Evolutionary conservation across 2,113 vertebrate genomes (phyloP).

Genomic region (Panthera leo): DNA sequence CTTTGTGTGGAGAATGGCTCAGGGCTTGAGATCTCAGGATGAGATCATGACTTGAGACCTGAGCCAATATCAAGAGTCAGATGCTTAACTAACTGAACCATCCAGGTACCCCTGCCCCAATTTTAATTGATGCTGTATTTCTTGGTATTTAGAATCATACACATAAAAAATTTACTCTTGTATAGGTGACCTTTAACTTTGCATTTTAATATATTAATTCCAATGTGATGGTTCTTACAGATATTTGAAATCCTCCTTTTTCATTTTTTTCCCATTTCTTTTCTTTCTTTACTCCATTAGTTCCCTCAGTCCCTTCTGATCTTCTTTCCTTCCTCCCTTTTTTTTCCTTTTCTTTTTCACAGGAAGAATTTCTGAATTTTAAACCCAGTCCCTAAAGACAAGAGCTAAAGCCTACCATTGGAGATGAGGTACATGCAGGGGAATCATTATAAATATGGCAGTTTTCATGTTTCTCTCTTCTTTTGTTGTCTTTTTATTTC

Average conservation of each 20-base stretch:
- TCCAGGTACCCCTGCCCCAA: neutral
- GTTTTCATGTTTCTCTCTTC: slow-evolving; percentile 15
- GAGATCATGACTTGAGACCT: no score
- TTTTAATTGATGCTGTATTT: neutral
- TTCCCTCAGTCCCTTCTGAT: neutral
- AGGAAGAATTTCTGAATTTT: neutral
- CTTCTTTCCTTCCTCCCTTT: neutral
- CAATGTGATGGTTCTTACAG: neutral
- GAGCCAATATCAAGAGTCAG: no score
- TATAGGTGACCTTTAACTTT: neutral
- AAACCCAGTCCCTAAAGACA: neutral
- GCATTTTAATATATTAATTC: neutral
- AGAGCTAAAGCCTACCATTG: neutral
- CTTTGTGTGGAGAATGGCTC: no score
- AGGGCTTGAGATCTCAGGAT: no score
- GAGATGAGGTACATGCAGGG: neutral
- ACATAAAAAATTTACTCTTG: neutral
- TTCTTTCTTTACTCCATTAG: neutral
- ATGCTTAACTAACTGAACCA: no score
- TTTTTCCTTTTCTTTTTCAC: neutral
- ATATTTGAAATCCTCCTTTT: neutral
- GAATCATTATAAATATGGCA: neutral
- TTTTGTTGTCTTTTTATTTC: slow-evolving; percentile 31
- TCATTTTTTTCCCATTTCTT: neutral
- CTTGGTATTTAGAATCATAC: slow-evolving; percentile 2